Evolutionary conservation across 2,797 vertebrate genomes (phyloP), one percentile per base, ranked within the genome.

Genomic region (Coreius guichenoti): DNA sequence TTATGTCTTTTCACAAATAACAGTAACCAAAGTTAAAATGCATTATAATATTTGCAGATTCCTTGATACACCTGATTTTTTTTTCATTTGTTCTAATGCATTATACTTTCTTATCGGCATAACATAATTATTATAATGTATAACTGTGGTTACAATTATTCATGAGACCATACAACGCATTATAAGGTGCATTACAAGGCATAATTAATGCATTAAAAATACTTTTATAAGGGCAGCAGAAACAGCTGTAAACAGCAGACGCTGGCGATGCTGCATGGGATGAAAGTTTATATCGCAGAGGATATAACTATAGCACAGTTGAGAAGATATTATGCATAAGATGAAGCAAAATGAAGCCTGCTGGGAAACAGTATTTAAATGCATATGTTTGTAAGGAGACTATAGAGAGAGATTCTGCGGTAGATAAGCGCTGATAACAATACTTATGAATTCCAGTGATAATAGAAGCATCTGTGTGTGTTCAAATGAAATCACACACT

Each of bases 391-490:
- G 8, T 45, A 65, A 17, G 69, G 26, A 31, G 58, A 68, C 19
- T 58, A 56, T 33, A 81, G 29, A 82, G 70, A 75, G 51, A 87
- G 67, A 61, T 75, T 14, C 23, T 77, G 26, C 5, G 12, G 29
- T 54, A 51, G 31, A 80, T 13, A 68, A 58, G 58, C 1, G 13
- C 68, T 43, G 67, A 45, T 75, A 76, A 84, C 43, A 79, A 84
- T 63, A 33, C 65, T 78, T 78, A 36, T 78, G 81, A 70, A 68
- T 81, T 85, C 19, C 61, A 77, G 70, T 69, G 33, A 84, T 84
- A 79, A 47, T n/a, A 87, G 54, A 58, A 78, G 51, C 73, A 65
- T 87, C 70, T 87, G 82, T 77, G 65, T 81, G 86, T 77, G 58
- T 69, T 83, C 69, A 61, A 69, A 83, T 51, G 47, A 67, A 83